Conservation (phyloP, 1,140 invertebrate genomes). For the Melitaea cinxia region DNA sequence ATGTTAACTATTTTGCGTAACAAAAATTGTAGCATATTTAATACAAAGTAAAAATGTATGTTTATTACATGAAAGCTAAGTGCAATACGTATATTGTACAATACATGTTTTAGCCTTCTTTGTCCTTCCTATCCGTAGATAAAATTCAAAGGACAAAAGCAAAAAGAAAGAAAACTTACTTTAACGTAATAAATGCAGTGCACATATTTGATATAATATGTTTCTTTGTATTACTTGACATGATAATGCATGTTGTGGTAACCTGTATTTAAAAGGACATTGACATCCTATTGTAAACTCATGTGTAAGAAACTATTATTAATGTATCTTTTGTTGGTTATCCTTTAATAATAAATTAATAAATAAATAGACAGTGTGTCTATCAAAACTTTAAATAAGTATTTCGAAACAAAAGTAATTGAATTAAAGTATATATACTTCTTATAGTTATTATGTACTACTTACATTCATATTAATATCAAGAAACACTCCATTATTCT, state of each 20-base stretch:
- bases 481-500: conserved; percentile 2
- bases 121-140: not conserved
- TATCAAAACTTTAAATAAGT: not conserved
- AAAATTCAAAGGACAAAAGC: not conserved
- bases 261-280: too few species aligned
- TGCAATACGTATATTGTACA: not conserved
- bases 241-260: too few species aligned
- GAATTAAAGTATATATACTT: not conserved
- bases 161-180: not conserved
- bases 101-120: not conserved
- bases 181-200: not conserved
- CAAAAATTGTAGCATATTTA: not conserved
- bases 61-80: not conserved
- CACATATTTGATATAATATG: conserved; percentile 7
- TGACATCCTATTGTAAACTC: too few species aligned
- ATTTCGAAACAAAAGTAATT: not conserved
- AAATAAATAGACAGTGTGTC: too few species aligned
- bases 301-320: too few species aligned
- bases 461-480: not conserved
- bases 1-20: not conserved
- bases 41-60: not conserved
- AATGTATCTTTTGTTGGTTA: too few species aligned
- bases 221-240: not conserved
- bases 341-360: too few species aligned
- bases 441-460: too few species aligned